Conservation (phyloP, 1,140 invertebrate genomes). For the Nomia melanderi region DNA sequence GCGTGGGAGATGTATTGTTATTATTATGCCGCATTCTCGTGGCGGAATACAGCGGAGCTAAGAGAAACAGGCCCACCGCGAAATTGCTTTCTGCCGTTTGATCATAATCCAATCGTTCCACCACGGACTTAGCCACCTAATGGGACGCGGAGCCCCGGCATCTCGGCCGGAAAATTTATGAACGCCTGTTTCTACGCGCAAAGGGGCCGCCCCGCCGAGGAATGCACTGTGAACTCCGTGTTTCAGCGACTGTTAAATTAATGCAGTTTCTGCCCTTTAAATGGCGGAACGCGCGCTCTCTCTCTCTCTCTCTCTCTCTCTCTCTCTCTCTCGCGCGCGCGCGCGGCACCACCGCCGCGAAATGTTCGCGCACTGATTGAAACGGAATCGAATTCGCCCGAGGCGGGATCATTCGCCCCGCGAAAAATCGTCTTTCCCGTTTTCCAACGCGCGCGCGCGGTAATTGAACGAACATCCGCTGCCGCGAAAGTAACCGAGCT, state of each 20-base stretch:
- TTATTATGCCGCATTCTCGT: constrained; percentile 47
- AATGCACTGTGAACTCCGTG: constrained; percentile 34
- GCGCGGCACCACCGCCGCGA: not conserved
- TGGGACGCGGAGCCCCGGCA: constrained; percentile 58
- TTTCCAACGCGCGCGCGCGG: not conserved
- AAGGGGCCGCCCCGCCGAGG: constrained; percentile 43
- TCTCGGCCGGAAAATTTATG: constrained; percentile 64
- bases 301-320: too few species aligned
- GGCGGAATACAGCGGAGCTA: constrained; percentile 45
- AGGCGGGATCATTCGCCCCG: not conserved
- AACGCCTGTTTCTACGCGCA: constrained; percentile 47
- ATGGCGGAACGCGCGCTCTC: constrained; percentile 35
- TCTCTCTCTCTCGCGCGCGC: too few species aligned
- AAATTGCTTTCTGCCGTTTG: constrained; percentile 69
- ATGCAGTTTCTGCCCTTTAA: constrained; percentile 53
- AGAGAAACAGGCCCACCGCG: constrained; percentile 54
- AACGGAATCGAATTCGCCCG: constrained; percentile 12
- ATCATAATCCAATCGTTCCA: constrained; percentile 69
- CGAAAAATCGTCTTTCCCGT: not conserved
- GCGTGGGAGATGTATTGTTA: constrained; percentile 15
- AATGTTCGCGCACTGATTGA: not conserved
- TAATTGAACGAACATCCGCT: not conserved
- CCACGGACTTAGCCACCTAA: constrained; percentile 59
- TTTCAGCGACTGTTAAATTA: constrained; percentile 57
- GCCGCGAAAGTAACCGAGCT: too few species aligned